A percentile compares a stretch with the other conserved stretches of the same genome.
Evolutionary conservation across 2,113 vertebrate species (phyloP).

Genomic region (Amblyopsis rosae): DNA sequence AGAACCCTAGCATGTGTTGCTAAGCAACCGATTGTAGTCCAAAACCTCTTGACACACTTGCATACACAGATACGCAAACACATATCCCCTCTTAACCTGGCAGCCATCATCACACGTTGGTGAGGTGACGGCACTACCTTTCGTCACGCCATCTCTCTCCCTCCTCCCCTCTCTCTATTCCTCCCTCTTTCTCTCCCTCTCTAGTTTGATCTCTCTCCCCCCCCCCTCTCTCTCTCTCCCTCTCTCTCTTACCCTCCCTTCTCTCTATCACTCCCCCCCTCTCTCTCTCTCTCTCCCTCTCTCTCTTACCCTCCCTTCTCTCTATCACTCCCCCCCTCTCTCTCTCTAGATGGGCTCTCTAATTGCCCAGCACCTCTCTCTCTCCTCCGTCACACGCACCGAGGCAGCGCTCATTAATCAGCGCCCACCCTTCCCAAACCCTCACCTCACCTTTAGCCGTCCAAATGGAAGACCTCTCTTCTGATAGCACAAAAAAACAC

Average conservation of each 20-base stretch:
- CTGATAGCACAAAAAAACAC: constrained; percentile 45
- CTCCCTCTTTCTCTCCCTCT: too few species aligned
- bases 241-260: too few species aligned
- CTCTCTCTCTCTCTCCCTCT: too few species aligned
- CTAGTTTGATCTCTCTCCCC: too few species aligned
- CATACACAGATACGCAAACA: not conserved
- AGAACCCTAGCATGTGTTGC: not conserved
- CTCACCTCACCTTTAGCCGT: constrained; percentile 38
- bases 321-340: not conserved
- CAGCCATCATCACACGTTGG: constrained; percentile 24
- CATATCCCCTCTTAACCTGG: constrained; percentile 1
- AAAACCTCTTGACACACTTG: not conserved
- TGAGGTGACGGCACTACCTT: constrained; percentile 25
- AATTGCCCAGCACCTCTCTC: constrained; percentile 46
- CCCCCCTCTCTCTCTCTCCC: too few species aligned
- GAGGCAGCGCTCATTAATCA: constrained; percentile 50
- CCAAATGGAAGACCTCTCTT: constrained; percentile 31
- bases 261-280: too few species aligned
- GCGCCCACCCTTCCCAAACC: constrained; percentile 35
- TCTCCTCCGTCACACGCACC: constrained; percentile 28
- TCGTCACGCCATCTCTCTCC: constrained; percentile 22
- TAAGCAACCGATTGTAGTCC: not conserved
- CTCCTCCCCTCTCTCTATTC: not conserved
- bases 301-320: not conserved
- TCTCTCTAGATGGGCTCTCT: constrained; percentile 38